Base-by-base conservation (phyloP, 1,140 invertebrate species). In the Thaumetopoea pityocampa region DNA sequence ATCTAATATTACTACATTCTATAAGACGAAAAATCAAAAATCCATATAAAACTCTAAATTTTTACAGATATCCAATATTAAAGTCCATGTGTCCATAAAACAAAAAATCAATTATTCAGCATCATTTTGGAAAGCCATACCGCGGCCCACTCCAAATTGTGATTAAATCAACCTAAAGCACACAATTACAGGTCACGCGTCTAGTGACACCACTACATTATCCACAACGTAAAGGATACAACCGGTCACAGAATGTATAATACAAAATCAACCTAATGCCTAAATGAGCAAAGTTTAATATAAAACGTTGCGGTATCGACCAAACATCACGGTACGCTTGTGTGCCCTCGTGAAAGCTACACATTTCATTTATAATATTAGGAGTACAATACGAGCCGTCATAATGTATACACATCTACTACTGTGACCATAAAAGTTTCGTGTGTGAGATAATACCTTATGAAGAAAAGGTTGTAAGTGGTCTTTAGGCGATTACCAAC, bases 121-220 rank as follows among this genome's bases (percentile, higher is more conserved):
- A 49, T 53, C 68, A 64, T 77, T 71, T 59, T 69, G 64, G 63
- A 76, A 79, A 83, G 72, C 67, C 74, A 74, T 76, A 80, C 66
- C 67, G 63, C 69, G 66, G 56, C 69, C 66, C 72, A 83, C 77
- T 79, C 79, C 61, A 74, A 83, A 79, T 83, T 83, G 72, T 83
- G 79, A 83, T 83, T 83, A 81, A 81, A 77, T 68, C 68, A 76
- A 70, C 71, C 74, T 72, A 80, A 83, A 78, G 81, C 77, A 83
- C 72, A 83, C 79, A 83, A 78, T 78, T 80, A 81, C 79, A 76
- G 72, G 74, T 79, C 79, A 81, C 74, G 65, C 79, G 65, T 69
- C 76, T 79, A 76, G 72, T 62, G 58, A 74, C 69, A 70, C 68
- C 61, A 56, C 43, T 51, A 29, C 51, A 42, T 61, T 27, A 16